Conservation (phyloP, 2,113 vertebrate species). For the Crotalus horridus region DNA sequence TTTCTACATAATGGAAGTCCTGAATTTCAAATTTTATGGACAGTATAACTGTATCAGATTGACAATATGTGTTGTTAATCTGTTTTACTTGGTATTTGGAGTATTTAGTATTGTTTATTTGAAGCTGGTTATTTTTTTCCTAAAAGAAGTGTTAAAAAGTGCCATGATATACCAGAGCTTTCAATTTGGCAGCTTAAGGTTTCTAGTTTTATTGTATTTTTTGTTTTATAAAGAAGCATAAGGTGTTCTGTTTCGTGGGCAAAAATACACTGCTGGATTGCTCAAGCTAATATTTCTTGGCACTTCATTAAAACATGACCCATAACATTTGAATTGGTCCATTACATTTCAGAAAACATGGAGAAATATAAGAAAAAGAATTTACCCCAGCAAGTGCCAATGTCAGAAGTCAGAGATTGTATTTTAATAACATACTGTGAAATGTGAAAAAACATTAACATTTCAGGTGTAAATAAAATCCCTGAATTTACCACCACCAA, state of each 20-base stretch:
- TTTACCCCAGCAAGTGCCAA: background rate
- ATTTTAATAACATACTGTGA: background rate
- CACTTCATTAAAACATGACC: background rate
- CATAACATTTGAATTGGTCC: background rate
- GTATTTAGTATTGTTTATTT: background rate
- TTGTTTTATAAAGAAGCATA: conserved; percentile 18
- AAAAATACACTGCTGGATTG: background rate
- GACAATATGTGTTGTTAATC: background rate
- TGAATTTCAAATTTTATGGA: background rate
- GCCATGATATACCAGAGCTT: conserved; percentile 32
- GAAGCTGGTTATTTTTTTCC: conserved; percentile 2
- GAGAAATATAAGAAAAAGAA: background rate
- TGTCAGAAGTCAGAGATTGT: accelerated
- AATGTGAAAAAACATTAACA: background rate
- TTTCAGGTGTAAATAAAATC: background rate
- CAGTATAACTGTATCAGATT: background rate
- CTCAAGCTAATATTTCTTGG: background rate
- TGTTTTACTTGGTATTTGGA: background rate
- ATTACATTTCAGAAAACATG: background rate
- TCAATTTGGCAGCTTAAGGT: conserved; percentile 30
- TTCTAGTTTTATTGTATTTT: accelerated
- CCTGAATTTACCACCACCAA: background rate
- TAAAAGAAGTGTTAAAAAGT: conserved; percentile 14
- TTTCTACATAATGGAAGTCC: conserved; percentile 24
- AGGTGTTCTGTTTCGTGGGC: background rate